Base-by-base conservation (phyloP, 2,797 vertebrate species). In the Peromyscus nudipes region DNA sequence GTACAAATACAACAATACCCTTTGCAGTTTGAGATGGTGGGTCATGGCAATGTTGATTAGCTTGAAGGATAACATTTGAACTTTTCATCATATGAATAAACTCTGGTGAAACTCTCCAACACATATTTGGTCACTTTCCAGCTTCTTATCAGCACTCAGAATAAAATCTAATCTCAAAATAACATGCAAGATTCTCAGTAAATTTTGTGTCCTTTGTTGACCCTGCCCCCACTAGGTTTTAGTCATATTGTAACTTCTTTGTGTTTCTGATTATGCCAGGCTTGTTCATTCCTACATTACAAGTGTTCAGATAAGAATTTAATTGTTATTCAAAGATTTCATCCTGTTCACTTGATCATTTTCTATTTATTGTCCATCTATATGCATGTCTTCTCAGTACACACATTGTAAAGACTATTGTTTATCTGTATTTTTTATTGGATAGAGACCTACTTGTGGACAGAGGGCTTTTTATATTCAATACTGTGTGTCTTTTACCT, bases 401-500 rank as follows among this genome's bases (percentile, higher is more conserved):
- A 79, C 5, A 0, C 65, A 9, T 92, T 89, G 23, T 87, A 75
- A 96, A 96, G 21, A 65, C 89, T 16, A 80, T 46, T 96, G 46
- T 6, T 49, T 64, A n/a, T 46, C 6, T 96, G 2, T 92, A 23
- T 91, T 94, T 93, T 81, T 19, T 31, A 23, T 86, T 96, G 91
- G 49, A 27, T 25, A 87, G 60, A 77, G 40, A 71, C 13, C 62
- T 95, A 62, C 34, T 88, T 93, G 29, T 89, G 52, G 64, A 37
- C 11, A 92, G 69, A 85, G 17, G 76, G 1, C 84, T 21, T 79
- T 46, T 93, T 52, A 77, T 94, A 83, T 85, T 92, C 87, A 86
- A 7, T 79, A 75, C 94, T 92, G 3, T 82, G 46, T 94, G 34
- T 96, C 27, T 43, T 29, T 84, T 97, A 62, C 34, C 6, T 96